Evolutionary conservation across 2,888 invertebrate genomes (phyloP).

Genomic region (Aleiodes leptofemur): DNA sequence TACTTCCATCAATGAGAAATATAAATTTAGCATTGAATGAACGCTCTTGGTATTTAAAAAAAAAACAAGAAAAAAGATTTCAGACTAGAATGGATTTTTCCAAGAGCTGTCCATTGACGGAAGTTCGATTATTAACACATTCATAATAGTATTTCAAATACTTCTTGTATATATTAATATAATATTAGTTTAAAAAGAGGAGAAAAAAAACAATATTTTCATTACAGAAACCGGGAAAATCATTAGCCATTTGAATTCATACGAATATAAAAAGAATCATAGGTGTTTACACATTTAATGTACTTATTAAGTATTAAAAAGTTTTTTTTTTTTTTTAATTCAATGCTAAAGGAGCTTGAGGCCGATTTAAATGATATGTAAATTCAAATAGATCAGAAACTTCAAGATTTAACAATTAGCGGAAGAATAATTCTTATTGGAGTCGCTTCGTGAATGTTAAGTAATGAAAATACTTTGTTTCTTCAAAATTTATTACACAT

Average conservation of each 20-base stretch:
- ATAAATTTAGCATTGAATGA: conserved; percentile 14
- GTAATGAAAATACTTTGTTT: conserved; percentile 31
- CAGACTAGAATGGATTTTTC: conserved; percentile 21
- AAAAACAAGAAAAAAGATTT: conserved; percentile 24
- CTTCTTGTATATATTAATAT: conserved; percentile 27
- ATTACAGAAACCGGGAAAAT: not conserved
- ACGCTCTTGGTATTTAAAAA: not conserved
- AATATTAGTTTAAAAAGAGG: conserved; percentile 11
- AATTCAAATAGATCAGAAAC: conserved; percentile 40
- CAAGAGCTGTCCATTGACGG: conserved; percentile 17
- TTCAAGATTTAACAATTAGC: conserved; percentile 17
- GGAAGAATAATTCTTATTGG: conserved; percentile 31
- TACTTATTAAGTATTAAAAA: conserved; percentile 11
- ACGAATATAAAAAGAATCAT: conserved; percentile 40
- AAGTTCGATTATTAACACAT: conserved; percentile 28
- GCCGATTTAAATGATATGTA: conserved; percentile 53
- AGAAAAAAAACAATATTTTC: not conserved
- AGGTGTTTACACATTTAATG: conserved; percentile 48
- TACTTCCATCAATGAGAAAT: conserved; percentile 18
- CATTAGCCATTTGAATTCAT: conserved; percentile 40
- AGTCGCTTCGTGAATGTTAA: conserved; percentile 23
- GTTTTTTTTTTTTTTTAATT: conserved; percentile 4
- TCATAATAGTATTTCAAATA: conserved; percentile 13
- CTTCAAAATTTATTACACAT: not conserved
- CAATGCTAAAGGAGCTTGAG: conserved; percentile 33